Base-by-base conservation (phyloP, 2,113 vertebrate species). In the Tragelaphus buxtoni region DNA sequence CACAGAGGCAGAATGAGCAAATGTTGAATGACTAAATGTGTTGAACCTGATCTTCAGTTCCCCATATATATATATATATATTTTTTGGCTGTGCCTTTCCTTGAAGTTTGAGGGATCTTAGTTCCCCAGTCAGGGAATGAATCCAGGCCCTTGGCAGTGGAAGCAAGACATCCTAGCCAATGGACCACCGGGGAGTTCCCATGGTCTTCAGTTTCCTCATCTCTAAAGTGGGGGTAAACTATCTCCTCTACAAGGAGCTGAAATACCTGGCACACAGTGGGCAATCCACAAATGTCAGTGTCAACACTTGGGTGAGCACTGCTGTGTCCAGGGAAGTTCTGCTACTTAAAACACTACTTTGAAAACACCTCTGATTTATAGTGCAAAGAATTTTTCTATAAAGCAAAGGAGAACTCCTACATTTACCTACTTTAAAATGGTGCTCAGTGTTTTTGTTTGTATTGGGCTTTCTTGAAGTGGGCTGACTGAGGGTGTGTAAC, bases 371-470 rank as follows among this genome's bases (percentile, higher is more conserved):
- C 32, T 53, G 30, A 26, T 76, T 81, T 22, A 86, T 39, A 82
- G 32, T 53, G 49, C 58, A 84, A 53, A 74, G 20, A n/a, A 2
- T 60, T 91, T 93, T 96, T 92, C 53, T 93, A 74, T 90, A 95
- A 95, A 95, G 80, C 51, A 90, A 96, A 96, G 61, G 81, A 96
- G 47, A 11, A 30, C 74, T 95, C 35, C 47, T 86, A 42, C 95
- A 94, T 93, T 95, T 93, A 95, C 91, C 53, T 93, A 89, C 91
- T 96, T 97, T 56, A 72, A 65, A 88, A 93, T 11, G 47, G 47
- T 47, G 47, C 47, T 47, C 47, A 12, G 22, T 91, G 91, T 92
- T 82, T 79, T 65, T 79, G 47, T 93, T 92, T 94, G 45, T 55
- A 9, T 1, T 30, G n/a, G 49, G 77, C 22, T 84, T 80, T 47